A percentile compares a stretch with the other conserved stretches of the same genome.
Conservation (phyloP, 2,888 invertebrate species). For the Agrochola lychnidis region DNA sequence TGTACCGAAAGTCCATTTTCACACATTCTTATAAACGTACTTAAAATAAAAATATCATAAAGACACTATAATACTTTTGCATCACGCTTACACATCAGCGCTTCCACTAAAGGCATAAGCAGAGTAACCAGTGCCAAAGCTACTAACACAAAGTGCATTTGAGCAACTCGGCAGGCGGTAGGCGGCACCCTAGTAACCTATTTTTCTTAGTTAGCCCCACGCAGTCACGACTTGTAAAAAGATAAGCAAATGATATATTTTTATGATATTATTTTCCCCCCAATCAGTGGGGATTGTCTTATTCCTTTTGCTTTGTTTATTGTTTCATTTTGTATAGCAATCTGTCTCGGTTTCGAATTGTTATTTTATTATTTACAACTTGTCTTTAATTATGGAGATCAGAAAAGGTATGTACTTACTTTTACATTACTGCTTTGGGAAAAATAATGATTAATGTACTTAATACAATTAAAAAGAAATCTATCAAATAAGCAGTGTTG, state of each 20-base stretch:
- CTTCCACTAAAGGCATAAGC: constrained; percentile 1
- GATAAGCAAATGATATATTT: constrained; percentile 60
- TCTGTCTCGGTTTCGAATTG: background rate
- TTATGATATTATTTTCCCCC: constrained; percentile 35
- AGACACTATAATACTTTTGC: background rate
- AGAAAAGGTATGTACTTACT: background rate
- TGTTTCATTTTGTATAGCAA: constrained; percentile 25
- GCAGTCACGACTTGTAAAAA: constrained; percentile 50
- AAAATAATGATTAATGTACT: background rate
- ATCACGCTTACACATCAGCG: background rate
- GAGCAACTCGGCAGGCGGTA: constrained; percentile 27
- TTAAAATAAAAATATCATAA: no score
- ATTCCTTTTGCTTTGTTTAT: constrained; percentile 26
- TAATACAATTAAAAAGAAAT: background rate
- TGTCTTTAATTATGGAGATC: background rate
- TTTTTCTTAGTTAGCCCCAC: constrained; percentile 52
- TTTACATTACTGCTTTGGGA: background rate
- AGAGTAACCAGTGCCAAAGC: constrained; percentile 21
- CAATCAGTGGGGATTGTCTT: constrained; percentile 21
- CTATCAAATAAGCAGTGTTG: background rate
- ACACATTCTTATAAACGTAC: background rate
- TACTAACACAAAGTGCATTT: constrained; percentile 49
- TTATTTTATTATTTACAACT: constrained; percentile 12
- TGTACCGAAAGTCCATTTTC: background rate
- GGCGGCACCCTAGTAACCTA: constrained; percentile 62